Evolutionary conservation across 2,888 invertebrate species (phyloP).

Genomic region (Branchellion lobata): DNA sequence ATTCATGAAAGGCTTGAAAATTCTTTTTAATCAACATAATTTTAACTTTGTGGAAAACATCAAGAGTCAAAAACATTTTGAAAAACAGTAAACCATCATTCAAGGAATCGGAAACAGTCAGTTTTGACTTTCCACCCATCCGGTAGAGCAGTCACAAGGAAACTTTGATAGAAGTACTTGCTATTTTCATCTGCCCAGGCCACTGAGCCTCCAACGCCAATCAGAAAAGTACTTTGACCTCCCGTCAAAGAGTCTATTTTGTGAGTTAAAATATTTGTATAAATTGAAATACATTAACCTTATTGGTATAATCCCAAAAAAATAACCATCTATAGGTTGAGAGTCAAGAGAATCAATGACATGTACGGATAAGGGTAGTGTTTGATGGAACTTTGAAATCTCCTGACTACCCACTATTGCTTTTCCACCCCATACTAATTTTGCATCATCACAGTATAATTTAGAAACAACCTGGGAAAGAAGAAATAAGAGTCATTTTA

Average conservation of each 20-base stretch:
- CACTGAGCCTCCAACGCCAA: slow-evolving; percentile 4
- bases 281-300: neutral
- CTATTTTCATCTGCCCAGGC: neutral
- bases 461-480: slow-evolving; percentile 70
- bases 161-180: slow-evolving; percentile 11
- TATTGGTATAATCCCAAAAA: neutral
- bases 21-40: no score
- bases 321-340: slow-evolving; percentile 75
- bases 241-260: slow-evolving; percentile 13
- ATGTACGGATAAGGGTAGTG: slow-evolving; percentile 79
- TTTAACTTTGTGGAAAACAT: no score
- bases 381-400: slow-evolving; percentile 81
- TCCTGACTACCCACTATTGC: slow-evolving; percentile 76
- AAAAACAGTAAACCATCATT: neutral
- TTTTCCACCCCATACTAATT: slow-evolving; percentile 91
- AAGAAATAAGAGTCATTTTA: no score
- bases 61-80: neutral
- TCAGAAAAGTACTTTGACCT: slow-evolving; percentile 27
- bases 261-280: neutral
- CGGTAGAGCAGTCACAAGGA: slow-evolving; percentile 23
- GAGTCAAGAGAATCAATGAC: slow-evolving; percentile 78
- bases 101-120: slow-evolving; percentile 23
- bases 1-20: no score
- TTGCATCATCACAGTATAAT: slow-evolving; percentile 78
- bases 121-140: slow-evolving; percentile 34